Percentiles rank a stretch among this genome's conserved stretches.
Conservation (phyloP, 2,888 invertebrate genomes). For the Drosophila nigricruria region DNA sequence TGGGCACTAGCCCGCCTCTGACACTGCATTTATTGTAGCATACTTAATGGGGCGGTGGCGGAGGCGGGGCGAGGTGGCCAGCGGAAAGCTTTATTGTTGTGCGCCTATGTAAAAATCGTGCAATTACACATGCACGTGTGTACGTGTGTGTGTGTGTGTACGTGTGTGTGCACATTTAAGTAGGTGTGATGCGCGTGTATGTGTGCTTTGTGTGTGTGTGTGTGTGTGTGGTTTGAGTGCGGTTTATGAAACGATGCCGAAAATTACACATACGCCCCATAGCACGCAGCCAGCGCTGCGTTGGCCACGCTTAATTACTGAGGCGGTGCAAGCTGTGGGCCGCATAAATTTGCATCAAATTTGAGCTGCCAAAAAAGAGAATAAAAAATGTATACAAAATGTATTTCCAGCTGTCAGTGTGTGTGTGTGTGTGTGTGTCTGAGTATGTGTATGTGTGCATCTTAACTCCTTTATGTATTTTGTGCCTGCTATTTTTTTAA, state of each 20-base stretch:
- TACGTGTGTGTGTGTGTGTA: conserved; percentile 17
- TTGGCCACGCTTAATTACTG: conserved; percentile 78
- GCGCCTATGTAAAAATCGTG: conserved; percentile 80
- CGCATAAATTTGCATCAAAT: conserved; percentile 78
- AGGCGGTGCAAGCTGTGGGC: conserved; percentile 27
- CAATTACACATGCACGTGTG: conserved; percentile 59
- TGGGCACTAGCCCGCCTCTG: conserved; percentile 76
- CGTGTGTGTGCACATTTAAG: conserved; percentile 25
- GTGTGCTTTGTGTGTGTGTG: conserved; percentile 18
- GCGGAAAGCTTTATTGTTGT: conserved; percentile 73
- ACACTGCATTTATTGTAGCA: conserved; percentile 82
- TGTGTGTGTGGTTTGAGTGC: conserved; percentile 56
- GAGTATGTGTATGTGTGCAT: conserved; percentile 45
- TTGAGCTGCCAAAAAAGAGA: conserved; percentile 52
- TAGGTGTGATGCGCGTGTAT: conserved; percentile 56
- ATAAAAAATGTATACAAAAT: conserved; percentile 44
- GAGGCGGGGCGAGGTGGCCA: conserved; percentile 14
- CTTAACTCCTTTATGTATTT: conserved; percentile 65
- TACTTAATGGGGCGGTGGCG: conserved; percentile 68
- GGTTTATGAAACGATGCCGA: conserved; percentile 81
- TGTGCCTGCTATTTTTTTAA: conserved; percentile 69
- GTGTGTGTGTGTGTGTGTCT: conserved; percentile 28
- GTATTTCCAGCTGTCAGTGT: conserved; percentile 19
- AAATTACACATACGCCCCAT: conserved; percentile 81
- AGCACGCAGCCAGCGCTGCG: conserved; percentile 65